Conservation (phyloP, 2,113 vertebrate species). For the Plectropomus leopardus region DNA sequence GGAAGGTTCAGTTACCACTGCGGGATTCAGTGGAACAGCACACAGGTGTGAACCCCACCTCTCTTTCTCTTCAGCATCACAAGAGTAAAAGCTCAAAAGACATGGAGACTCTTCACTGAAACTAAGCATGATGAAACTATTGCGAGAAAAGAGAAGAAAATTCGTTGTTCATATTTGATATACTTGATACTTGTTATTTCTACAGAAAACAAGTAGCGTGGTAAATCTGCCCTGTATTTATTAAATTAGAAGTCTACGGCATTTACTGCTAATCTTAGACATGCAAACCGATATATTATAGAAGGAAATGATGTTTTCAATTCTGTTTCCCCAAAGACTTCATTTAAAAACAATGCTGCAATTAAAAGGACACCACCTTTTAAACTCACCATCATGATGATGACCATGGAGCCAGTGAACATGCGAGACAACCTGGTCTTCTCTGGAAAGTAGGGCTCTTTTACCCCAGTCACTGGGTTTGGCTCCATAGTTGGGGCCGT, state of each 20-base stretch:
- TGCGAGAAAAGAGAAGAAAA: neutral
- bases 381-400: slow-evolving; percentile 86
- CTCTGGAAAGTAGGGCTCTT: slow-evolving; percentile 87
- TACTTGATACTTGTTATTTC: neutral
- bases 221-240: neutral
- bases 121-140: neutral
- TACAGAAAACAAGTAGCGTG: neutral
- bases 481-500: slow-evolving; percentile 85
- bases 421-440: slow-evolving; percentile 80
- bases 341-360: neutral
- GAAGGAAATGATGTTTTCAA: neutral
- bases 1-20: slow-evolving; percentile 34
- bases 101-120: slow-evolving; percentile 23
- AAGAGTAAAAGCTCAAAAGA: slow-evolving; percentile 29
- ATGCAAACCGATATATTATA: neutral
- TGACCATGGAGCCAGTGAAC: slow-evolving; percentile 87
- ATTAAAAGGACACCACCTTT: neutral
- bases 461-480: slow-evolving; percentile 87
- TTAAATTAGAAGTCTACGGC: neutral
- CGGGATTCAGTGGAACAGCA: slow-evolving; percentile 15
- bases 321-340: neutral
- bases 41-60: slow-evolving; percentile 31
- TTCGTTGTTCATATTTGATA: neutral
- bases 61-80: slow-evolving; percentile 32
- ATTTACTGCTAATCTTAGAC: neutral